These are phyloP conservation scores for Darevskia mixta DNA, from an alignment of 2,797 vertebrate species.

Conservation along the genomic window DNA sequence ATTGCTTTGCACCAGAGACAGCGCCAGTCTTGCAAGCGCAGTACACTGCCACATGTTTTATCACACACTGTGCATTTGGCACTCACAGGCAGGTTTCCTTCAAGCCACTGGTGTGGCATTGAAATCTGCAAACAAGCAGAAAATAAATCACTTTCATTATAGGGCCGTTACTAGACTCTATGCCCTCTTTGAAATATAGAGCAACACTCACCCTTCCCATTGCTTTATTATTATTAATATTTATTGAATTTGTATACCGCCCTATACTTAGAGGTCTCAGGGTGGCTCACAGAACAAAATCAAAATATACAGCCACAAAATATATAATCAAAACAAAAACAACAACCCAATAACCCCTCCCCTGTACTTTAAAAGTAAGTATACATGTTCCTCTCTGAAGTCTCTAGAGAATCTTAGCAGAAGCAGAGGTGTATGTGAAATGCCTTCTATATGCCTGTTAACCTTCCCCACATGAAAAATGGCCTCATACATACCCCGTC, in stretches of 20 bases:
- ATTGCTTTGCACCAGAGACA: slow-evolving; percentile 98
- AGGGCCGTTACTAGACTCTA: background rate
- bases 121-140: slow-evolving; percentile 83
- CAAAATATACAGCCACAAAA: no score
- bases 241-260: no score
- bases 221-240: background rate
- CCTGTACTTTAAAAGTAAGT: background rate
- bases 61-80: slow-evolving; percentile 95
- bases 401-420: background rate
- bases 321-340: no score
- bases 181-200: background rate
- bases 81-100: slow-evolving; percentile 95
- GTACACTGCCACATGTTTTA: slow-evolving; percentile 94
- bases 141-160: background rate
- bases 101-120: slow-evolving; percentile 98
- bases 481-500: slow-evolving; percentile 87
- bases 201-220: background rate
- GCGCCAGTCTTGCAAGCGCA: slow-evolving; percentile 95
- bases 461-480: background rate
- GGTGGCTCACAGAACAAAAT: no score
- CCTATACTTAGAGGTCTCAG: no score
- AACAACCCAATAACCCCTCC: no score
- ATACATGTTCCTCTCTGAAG: background rate
- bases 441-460: background rate
- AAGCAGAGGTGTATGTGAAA: background rate